These are phyloP conservation scores for Takifugu bimaculatus DNA, from an alignment of 2,113 vertebrate species.

Conservation along the genomic window DNA sequence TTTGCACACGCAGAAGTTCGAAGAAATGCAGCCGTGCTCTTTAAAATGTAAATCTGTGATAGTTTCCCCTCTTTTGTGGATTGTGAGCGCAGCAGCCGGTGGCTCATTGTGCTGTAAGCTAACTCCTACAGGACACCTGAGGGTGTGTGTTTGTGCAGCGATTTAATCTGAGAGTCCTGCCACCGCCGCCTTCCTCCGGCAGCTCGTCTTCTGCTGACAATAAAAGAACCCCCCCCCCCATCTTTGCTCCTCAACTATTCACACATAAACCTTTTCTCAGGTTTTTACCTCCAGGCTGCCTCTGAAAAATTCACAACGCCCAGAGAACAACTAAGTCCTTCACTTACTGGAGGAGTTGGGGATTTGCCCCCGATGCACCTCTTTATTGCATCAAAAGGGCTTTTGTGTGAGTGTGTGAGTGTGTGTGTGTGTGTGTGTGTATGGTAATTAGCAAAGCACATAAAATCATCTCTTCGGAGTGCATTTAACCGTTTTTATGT, in stretches of 20 bases:
- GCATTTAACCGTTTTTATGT: constrained; percentile 61
- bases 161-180: constrained; percentile 51
- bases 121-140: constrained; percentile 51
- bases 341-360: constrained; percentile 54
- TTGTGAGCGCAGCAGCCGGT: constrained; percentile 39
- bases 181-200: constrained; percentile 50
- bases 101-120: constrained; percentile 50
- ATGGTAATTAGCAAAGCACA: constrained; percentile 65
- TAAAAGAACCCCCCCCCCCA: constrained; percentile 40
- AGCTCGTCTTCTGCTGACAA: constrained; percentile 56
- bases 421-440: constrained; percentile 32
- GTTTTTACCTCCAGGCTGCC: constrained; percentile 59
- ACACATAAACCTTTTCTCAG: constrained; percentile 66
- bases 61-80: constrained; percentile 44
- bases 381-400: constrained; percentile 62
- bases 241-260: constrained; percentile 64
- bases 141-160: constrained; percentile 31
- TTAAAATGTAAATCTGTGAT: constrained; percentile 44
- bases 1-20: constrained; percentile 4
- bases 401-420: constrained; percentile 20
- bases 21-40: constrained; percentile 7
- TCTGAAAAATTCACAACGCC: constrained; percentile 70
- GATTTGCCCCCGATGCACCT: constrained; percentile 45
- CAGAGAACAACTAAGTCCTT: constrained; percentile 55
- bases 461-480: constrained; percentile 58